phyloP scores from a whole-genome alignment of 1,140 invertebrate species.

The Zophobas atratus region DNA sequence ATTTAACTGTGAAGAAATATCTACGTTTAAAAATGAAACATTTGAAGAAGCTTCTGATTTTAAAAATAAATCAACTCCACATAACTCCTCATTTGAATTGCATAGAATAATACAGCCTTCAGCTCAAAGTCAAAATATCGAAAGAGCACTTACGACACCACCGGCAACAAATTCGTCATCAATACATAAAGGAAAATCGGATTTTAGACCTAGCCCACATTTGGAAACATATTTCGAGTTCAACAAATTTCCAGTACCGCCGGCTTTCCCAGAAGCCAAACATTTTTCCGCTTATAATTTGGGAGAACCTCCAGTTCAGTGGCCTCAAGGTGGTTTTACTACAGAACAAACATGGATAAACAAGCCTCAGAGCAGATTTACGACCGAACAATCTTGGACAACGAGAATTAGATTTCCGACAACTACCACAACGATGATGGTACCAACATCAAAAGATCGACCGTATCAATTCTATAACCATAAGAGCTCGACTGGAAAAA shows the following conservation, averaged over 20 bases:
- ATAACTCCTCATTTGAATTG: background rate
- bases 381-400: constrained; percentile 48
- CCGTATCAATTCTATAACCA: constrained; percentile 52
- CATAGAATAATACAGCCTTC: constrained; percentile 27
- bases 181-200: constrained; percentile 21
- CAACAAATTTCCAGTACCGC: constrained; percentile 62
- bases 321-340: background rate
- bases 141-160: constrained; percentile 3
- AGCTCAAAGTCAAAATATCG: constrained; percentile 35
- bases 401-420: constrained; percentile 53
- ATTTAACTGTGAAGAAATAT: constrained; percentile 29
- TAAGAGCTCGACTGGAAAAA: constrained; percentile 2
- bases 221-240: constrained; percentile 60
- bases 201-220: constrained; percentile 62
- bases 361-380: background rate
- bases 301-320: background rate
- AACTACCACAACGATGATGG: background rate
- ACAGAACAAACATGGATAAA: background rate
- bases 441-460: constrained; percentile 38
- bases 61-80: constrained; percentile 29
- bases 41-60: background rate
- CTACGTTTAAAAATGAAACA: constrained; percentile 2
- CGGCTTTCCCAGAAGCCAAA: constrained; percentile 60
- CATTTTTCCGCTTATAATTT: constrained; percentile 28
- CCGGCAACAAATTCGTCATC: background rate